Conservation (phyloP, 2,113 vertebrate genomes). For the Anguilla rostrata region DNA sequence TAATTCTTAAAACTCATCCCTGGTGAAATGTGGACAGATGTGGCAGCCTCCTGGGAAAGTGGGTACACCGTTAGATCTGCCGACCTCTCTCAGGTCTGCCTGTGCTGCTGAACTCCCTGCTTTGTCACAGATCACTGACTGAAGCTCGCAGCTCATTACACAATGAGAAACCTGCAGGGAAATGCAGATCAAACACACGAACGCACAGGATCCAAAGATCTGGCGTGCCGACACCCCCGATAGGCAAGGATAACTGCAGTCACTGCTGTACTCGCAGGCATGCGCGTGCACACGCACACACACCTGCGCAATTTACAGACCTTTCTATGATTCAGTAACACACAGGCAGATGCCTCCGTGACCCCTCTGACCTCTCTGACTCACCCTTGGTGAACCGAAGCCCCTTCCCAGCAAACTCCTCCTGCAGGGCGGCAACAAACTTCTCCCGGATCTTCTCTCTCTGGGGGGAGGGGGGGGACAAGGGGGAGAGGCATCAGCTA, state of each 20-base stretch:
- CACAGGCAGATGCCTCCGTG: background rate
- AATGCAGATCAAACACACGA: background rate
- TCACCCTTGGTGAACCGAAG: conserved; percentile 90
- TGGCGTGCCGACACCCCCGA: background rate
- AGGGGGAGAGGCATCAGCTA: background rate
- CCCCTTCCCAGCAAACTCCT: conserved; percentile 93
- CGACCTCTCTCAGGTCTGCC: background rate
- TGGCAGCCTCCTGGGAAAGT: no score
- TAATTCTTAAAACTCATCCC: no score
- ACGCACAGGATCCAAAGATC: background rate
- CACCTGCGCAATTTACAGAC: background rate
- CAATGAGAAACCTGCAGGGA: background rate
- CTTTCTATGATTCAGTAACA: no score
- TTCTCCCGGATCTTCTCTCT: conserved; percentile 94
- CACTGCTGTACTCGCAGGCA: background rate
- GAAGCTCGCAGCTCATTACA: background rate
- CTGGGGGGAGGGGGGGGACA: conserved; percentile 57
- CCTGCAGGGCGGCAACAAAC: conserved; percentile 89
- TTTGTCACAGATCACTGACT: background rate
- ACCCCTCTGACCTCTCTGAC: background rate
- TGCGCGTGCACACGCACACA: background rate
- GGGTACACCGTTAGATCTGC: background rate
- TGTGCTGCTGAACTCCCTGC: background rate
- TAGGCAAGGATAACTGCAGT: background rate
- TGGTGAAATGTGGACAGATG: no score